Conservation (phyloP, 2,797 vertebrate species). For the Danio kyathit region DNA sequence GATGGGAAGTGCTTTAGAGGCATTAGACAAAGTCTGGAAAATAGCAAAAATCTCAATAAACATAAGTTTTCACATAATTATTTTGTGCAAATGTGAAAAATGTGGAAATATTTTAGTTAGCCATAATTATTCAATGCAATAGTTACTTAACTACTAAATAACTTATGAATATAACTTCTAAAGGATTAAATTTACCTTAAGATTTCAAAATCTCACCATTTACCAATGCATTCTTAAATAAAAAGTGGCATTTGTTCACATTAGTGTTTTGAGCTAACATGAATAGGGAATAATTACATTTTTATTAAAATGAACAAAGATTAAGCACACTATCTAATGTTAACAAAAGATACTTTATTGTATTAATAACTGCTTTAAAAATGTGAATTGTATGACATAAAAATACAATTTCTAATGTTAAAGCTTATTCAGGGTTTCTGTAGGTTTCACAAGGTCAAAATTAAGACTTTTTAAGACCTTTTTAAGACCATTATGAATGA, state of each 20-base stretch:
- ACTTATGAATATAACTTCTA: not conserved
- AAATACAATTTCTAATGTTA: not conserved
- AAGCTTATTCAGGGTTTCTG: not conserved
- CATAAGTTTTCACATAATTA: not conserved
- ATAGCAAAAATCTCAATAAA: not conserved
- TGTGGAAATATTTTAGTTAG: not conserved
- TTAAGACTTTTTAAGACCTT: too few relatives aligned
- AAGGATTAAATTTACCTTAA: not conserved
- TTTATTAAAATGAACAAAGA: too few relatives aligned
- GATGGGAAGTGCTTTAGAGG: constrained; percentile 5
- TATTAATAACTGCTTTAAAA: not conserved
- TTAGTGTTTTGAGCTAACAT: too few relatives aligned
- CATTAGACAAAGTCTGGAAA: constrained; percentile 16
- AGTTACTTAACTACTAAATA: not conserved
- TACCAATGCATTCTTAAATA: too few relatives aligned
- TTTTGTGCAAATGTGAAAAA: not conserved
- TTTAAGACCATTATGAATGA: too few relatives aligned
- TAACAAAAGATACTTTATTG: too few relatives aligned
- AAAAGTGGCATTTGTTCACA: too few relatives aligned
- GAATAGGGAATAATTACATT: too few relatives aligned
- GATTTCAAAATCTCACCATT: too few relatives aligned
- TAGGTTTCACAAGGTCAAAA: too few relatives aligned
- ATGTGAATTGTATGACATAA: not conserved
- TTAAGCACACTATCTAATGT: too few relatives aligned
- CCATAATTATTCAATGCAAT: not conserved